These are phyloP conservation scores for Oreotragus oreotragus DNA, from an alignment of 2,113 vertebrate genomes.

Conservation along the genomic window DNA sequence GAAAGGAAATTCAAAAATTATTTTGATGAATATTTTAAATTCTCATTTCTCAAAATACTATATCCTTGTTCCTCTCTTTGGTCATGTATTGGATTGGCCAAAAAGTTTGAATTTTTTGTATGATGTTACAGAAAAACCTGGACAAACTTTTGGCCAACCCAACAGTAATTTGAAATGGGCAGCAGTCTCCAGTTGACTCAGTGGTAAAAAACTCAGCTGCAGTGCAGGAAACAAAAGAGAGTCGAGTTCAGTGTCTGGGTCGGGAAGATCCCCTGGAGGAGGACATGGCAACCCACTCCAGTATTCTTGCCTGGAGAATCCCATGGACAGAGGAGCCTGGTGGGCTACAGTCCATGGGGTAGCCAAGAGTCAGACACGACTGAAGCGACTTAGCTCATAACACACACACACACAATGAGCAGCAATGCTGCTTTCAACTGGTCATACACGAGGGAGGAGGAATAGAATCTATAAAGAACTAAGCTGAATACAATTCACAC, in stretches of 20 bases:
- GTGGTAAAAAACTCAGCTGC: neutral
- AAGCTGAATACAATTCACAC: neutral
- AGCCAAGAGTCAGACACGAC: neutral
- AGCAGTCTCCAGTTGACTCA: neutral
- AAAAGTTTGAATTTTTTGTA: neutral
- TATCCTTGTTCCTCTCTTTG: neutral
- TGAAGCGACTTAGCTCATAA: neutral
- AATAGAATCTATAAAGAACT: neutral
- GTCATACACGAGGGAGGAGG: neutral
- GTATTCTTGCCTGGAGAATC: neutral
- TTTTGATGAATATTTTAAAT: neutral
- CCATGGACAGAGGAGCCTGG: neutral
- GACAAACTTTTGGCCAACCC: neutral
- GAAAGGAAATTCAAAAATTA: neutral
- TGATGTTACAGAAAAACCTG: neutral
- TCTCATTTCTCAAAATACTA: constrained; percentile 2
- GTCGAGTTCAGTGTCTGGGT: neutral
- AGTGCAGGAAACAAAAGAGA: neutral
- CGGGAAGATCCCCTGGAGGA: neutral
- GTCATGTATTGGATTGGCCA: neutral
- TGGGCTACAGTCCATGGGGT: neutral
- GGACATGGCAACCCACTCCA: neutral
- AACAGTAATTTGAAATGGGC: neutral
- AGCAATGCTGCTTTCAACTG: neutral
- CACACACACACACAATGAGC: accelerated